These are phyloP conservation scores for Colistium nudipinnis DNA, from an alignment of 2,113 vertebrate genomes.

Conservation along the genomic window DNA sequence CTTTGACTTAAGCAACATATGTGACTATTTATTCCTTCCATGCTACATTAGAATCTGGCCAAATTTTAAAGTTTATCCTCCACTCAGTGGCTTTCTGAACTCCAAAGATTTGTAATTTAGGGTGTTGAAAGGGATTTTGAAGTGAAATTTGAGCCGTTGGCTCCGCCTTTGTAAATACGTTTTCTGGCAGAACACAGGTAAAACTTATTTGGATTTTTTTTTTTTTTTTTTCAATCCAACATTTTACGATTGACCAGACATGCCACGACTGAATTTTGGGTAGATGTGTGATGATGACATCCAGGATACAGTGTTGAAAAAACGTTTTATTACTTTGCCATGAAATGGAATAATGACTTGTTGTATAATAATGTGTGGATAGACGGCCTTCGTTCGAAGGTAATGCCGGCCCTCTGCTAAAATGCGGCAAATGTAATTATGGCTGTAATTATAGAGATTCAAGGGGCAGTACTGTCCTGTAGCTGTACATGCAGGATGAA, in stretches of 20 bases:
- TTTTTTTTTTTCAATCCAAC: background rate
- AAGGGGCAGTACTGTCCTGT: constrained; percentile 22
- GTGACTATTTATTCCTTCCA: background rate
- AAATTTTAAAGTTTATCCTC: background rate
- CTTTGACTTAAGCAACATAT: background rate
- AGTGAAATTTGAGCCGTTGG: background rate
- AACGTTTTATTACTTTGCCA: background rate
- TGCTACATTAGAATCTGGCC: background rate
- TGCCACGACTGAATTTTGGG: background rate
- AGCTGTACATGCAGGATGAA: constrained; percentile 48
- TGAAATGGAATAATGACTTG: too few relatives aligned
- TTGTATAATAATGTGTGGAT: background rate
- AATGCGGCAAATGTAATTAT: constrained; percentile 55
- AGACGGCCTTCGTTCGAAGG: constrained; percentile 22
- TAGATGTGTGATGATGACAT: too few relatives aligned
- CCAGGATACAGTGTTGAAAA: too few relatives aligned
- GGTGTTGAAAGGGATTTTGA: background rate
- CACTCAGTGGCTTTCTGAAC: background rate
- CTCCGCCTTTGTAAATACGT: background rate
- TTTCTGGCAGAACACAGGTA: background rate
- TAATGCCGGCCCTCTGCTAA: constrained; percentile 6
- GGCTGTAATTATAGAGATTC: constrained; percentile 54
- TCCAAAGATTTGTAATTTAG: background rate
- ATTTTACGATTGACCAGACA: background rate
- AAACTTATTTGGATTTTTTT: background rate